Evolutionary conservation across 1,140 invertebrate species (phyloP).

Genomic region (Delia radicum): DNA sequence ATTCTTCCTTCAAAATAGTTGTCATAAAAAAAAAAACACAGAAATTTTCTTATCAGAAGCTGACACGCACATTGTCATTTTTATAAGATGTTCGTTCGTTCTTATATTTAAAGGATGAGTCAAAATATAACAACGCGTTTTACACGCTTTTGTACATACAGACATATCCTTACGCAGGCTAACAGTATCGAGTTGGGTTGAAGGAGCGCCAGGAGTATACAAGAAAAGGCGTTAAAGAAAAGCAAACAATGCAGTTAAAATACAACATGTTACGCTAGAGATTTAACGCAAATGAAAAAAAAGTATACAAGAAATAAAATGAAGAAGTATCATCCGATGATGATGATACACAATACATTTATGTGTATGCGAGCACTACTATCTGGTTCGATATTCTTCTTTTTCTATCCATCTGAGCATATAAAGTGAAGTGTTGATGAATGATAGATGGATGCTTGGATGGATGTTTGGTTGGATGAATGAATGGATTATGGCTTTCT

Average conservation of each 20-base stretch:
- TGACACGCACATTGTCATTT: conserved; percentile 21
- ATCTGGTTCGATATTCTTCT: neutral
- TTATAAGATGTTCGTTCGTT: neutral
- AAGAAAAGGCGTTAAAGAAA: neutral
- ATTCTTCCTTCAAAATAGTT: conserved; percentile 23
- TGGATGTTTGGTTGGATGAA: neutral
- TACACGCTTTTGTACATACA: neutral
- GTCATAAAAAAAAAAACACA: conserved; percentile 11
- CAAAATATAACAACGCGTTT: conserved; percentile 9
- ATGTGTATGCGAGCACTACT: neutral
- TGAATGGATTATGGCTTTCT: conserved; percentile 16
- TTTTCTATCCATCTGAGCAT: neutral
- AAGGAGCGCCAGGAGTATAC: neutral
- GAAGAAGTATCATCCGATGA: neutral
- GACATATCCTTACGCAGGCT: neutral
- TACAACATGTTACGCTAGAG: neutral
- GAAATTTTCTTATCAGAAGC: conserved; percentile 16
- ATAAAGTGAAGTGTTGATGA: neutral
- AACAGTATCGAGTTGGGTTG: neutral
- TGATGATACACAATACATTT: neutral
- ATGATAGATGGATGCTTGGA: neutral
- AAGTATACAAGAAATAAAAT: neutral
- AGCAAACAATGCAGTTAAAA: neutral
- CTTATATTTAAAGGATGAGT: neutral
- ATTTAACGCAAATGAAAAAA: neutral